Evolutionary conservation across 2,797 vertebrate genomes (phyloP).

Genomic region (Gouania willdenowi): DNA sequence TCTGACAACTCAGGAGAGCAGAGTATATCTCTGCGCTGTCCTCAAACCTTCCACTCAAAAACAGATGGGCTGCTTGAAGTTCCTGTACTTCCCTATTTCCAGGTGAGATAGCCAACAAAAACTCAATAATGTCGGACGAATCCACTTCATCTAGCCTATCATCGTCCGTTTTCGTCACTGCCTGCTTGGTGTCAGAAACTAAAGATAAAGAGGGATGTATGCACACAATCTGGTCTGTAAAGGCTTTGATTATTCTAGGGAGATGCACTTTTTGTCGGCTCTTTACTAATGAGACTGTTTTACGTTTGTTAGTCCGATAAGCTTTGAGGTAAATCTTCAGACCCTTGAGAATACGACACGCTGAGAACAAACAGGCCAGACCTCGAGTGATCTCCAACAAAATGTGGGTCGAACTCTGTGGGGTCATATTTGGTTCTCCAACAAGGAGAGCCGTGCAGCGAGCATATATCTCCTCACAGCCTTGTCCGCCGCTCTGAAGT

Average conservation of each 20-base stretch:
- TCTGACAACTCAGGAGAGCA: slow-evolving; percentile 48
- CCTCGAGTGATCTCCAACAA: slow-evolving; percentile 79
- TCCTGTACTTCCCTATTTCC: slow-evolving; percentile 54
- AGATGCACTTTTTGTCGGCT: slow-evolving; percentile 79
- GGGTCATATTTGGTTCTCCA: slow-evolving; percentile 32
- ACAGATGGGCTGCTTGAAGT: slow-evolving; percentile 71
- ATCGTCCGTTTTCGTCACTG: slow-evolving; percentile 1
- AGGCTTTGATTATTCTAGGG: slow-evolving; percentile 68
- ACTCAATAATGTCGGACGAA: slow-evolving; percentile 52
- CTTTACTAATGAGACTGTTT: slow-evolving; percentile 69
- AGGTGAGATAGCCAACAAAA: slow-evolving; percentile 76
- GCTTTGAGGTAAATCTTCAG: slow-evolving; percentile 80
- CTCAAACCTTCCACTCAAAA: slow-evolving; percentile 62
- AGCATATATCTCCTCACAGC: slow-evolving; percentile 71
- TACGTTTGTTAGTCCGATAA: slow-evolving; percentile 57
- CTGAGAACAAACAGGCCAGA: slow-evolving; percentile 78
- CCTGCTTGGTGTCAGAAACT: slow-evolving; percentile 5
- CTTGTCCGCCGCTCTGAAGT: slow-evolving; percentile 64
- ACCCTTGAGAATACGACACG: slow-evolving; percentile 46
- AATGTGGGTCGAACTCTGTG: slow-evolving; percentile 46
- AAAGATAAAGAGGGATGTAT: slow-evolving; percentile 11
- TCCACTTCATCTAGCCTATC: slow-evolving; percentile 13
- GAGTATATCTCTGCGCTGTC: slow-evolving; percentile 76
- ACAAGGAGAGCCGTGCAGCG: slow-evolving; percentile 76
- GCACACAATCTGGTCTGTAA: slow-evolving; percentile 52